Percentiles rank a stretch among this genome's conserved stretches.
Conservation (phyloP, 1,140 invertebrate genomes). For the Drosophila tropicalis region DNA sequence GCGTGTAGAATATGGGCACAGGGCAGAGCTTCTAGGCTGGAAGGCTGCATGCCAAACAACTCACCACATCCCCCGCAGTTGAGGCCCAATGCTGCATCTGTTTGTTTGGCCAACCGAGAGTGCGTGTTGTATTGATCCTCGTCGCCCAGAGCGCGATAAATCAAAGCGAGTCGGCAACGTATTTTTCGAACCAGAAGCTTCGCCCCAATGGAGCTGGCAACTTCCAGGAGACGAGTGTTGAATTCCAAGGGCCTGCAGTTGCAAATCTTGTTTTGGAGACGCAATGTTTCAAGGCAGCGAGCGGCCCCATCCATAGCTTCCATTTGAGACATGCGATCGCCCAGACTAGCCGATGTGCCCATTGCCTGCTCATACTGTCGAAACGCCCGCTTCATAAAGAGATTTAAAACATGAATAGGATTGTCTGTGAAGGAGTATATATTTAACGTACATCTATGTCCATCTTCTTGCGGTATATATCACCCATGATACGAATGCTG, state of each 20-base stretch:
- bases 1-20: constrained; percentile 93
- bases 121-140: constrained; percentile 90
- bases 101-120: constrained; percentile 87
- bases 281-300: constrained; percentile 89
- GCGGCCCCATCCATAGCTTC: constrained; percentile 94
- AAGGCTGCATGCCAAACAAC: constrained; percentile 89
- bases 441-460: constrained; percentile 85
- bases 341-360: constrained; percentile 90
- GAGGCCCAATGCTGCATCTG: constrained; percentile 89
- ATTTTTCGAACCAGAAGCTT: constrained; percentile 92
- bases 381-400: constrained; percentile 86
- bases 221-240: constrained; percentile 91
- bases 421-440: not conserved
- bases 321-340: constrained; percentile 92
- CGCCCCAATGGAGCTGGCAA: constrained; percentile 90
- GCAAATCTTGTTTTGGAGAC: constrained; percentile 91
- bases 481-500: constrained; percentile 91
- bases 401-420: not conserved
- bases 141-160: constrained; percentile 91
- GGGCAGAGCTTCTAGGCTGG: constrained; percentile 90
- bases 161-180: constrained; percentile 89
- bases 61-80: constrained; percentile 90
- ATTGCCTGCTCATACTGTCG: constrained; percentile 92
- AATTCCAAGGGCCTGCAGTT: constrained; percentile 92
- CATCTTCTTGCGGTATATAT: constrained; percentile 91